These are phyloP conservation scores for Perodicticus potto DNA, from an alignment of 2,797 vertebrate species.

Conservation along the genomic window DNA sequence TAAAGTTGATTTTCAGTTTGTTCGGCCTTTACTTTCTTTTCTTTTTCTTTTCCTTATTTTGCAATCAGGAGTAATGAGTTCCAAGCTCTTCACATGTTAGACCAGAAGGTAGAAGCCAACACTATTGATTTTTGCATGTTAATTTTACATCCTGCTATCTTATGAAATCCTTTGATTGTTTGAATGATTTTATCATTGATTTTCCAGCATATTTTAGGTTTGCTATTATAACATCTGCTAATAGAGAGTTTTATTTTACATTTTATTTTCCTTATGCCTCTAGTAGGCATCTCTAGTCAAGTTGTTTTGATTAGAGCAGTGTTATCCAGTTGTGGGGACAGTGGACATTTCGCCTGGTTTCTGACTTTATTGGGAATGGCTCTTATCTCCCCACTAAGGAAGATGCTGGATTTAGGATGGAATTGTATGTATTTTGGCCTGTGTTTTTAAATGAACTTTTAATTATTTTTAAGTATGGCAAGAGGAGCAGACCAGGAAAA, in stretches of 20 bases:
- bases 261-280: background rate
- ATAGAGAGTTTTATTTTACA: conserved; percentile 26
- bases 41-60: background rate
- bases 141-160: conserved; percentile 62
- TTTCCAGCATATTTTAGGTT: conserved; percentile 45
- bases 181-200: conserved; percentile 46
- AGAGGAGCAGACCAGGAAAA: background rate
- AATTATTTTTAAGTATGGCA: background rate
- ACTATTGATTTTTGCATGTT: conserved; percentile 56
- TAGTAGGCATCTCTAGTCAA: conserved; percentile 4
- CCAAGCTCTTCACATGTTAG: background rate
- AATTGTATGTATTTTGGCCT: conserved; percentile 29
- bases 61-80: background rate
- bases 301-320: background rate
- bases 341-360: background rate
- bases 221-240: conserved; percentile 22
- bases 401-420: background rate
- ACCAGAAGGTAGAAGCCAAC: conserved; percentile 10
- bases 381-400: background rate
- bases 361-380: background rate
- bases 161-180: conserved; percentile 60
- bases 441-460: background rate
- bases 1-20: background rate
- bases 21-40: background rate
- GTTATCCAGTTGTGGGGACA: background rate